Evolutionary conservation across 2,797 vertebrate species (phyloP), one percentile per base, ranked within the genome.

Genomic region (Typhlichthys subterraneus): DNA sequence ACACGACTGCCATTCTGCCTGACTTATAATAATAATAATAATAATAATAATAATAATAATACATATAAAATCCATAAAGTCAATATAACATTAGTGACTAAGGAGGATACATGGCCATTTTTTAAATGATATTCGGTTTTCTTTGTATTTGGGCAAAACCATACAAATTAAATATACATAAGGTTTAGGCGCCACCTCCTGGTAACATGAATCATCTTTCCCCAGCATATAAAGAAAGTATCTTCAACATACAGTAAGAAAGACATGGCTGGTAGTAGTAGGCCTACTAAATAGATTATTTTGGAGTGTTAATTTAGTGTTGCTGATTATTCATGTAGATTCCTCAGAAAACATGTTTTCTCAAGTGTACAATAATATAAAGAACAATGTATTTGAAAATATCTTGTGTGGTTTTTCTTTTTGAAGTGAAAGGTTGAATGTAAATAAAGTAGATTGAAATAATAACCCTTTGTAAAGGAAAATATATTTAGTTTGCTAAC

Each of bases 131-230:
- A 29, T 29, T 29, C 23, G 2, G 4, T 29, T 29, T 29, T 29
- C 23, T 29, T 29, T 29, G 23, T 29, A 29, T 29, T 29, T 29
- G 23, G 12, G 52, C 14, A 23, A 29, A 23, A 3, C 31, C 53
- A n/a, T 11, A 65, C 2, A 11, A 17, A 12, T 60, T 5, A 6
- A 6, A 53, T 53, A 19, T 38, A 53, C 1, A 13, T 47, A 33
- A 49, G 70, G 49, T 75, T 88, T 67, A 77, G 76, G 79, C 83
- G 82, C 89, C 90, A 87, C 70, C 91, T 88, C 47, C 75, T 90
- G 91, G 83, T 79, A 8, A 51, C 9, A 65, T 0, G 66, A 1
- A 4, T 52, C 15, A 70, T 29, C 10, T 57, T 53, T 46, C 31
- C 42, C 59, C 59, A 45, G 11, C 12, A 12, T 31, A 38, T 23